A percentile compares a stretch with the other conserved stretches of the same genome.
Conservation (phyloP, 2,888 invertebrate species). For the Thymelicus sylvestris region DNA sequence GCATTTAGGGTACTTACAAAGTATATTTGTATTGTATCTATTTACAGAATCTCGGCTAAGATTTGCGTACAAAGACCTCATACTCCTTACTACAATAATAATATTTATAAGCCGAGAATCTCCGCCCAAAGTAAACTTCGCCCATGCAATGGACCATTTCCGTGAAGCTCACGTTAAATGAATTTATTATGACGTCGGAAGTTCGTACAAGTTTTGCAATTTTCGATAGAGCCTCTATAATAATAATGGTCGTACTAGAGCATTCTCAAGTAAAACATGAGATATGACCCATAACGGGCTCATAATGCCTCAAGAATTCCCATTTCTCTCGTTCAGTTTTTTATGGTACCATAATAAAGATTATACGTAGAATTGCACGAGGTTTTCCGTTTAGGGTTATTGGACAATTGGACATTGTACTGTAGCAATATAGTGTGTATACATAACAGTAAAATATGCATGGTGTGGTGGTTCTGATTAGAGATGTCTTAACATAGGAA, state of each 20-base stretch:
- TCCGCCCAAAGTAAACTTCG: constrained; percentile 10
- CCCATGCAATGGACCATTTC: constrained; percentile 34
- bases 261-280: constrained; percentile 13
- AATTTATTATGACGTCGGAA: constrained; percentile 65
- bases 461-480: too few species aligned
- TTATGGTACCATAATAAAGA: constrained; percentile 14
- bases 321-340: constrained; percentile 22
- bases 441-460: too few species aligned
- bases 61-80: too few species aligned
- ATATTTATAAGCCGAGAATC: neutral
- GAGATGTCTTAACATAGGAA: too few species aligned
- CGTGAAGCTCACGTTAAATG: constrained; percentile 58
- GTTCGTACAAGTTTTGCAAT: constrained; percentile 61
- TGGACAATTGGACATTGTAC: neutral
- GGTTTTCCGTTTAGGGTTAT: neutral
- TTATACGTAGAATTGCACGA: neutral
- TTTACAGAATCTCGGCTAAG: too few species aligned
- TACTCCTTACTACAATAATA: too few species aligned
- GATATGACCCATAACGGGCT: constrained; percentile 20
- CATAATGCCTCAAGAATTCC: constrained; percentile 15
- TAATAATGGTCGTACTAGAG: constrained; percentile 44
- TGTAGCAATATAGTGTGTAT: too few species aligned
- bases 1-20: too few species aligned
- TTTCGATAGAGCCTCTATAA: constrained; percentile 55
- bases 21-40: too few species aligned